These are phyloP conservation scores for Oedothorax gibbosus DNA, from an alignment of 1,140 invertebrate genomes.

Conservation along the genomic window DNA sequence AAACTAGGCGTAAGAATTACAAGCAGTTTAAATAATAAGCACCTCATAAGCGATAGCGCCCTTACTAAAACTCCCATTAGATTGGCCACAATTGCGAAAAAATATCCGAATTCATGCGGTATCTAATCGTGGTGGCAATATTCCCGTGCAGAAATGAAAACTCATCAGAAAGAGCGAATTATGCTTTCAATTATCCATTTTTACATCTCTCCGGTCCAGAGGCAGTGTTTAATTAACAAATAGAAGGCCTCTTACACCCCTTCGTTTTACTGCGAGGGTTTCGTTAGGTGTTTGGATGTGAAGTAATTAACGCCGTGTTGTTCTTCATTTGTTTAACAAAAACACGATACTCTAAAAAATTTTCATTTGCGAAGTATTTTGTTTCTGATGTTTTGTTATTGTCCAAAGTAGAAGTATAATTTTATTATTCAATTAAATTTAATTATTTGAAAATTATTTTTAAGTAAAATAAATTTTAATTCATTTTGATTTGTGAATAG, in stretches of 20 bases:
- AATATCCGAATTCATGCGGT: slow-evolving; percentile 20
- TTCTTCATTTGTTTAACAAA: too few relatives aligned
- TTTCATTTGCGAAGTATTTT: too few relatives aligned
- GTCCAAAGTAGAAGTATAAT: too few relatives aligned
- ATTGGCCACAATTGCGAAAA: slow-evolving; percentile 34
- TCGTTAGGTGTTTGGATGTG: slow-evolving; percentile 9
- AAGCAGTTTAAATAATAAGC: slow-evolving; percentile 60
- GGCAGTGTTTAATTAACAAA: slow-evolving; percentile 59
- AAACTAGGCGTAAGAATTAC: slow-evolving; percentile 49
- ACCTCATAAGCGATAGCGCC: slow-evolving; percentile 45
- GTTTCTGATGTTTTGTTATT: too few relatives aligned
- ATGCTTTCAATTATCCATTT: slow-evolving; percentile 61
- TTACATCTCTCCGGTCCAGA: slow-evolving; percentile 51
- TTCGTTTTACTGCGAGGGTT: slow-evolving; percentile 46
- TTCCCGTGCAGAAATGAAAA: slow-evolving; percentile 48
- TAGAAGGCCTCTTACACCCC: slow-evolving; percentile 30
- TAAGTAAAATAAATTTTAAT: too few relatives aligned
- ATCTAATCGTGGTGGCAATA: slow-evolving; percentile 41
- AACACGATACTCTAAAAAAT: too few relatives aligned
- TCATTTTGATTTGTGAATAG: too few relatives aligned
- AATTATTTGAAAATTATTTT: too few relatives aligned
- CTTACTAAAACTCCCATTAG: slow-evolving; percentile 37
- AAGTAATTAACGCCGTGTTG: too few relatives aligned
- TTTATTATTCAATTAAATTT: too few relatives aligned
- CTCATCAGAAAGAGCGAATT: slow-evolving; percentile 60